A percentile compares a stretch with the other conserved stretches of the same genome.
Conservation (phyloP, 2,797 vertebrate species). For the Micrastur ruficollis region DNA sequence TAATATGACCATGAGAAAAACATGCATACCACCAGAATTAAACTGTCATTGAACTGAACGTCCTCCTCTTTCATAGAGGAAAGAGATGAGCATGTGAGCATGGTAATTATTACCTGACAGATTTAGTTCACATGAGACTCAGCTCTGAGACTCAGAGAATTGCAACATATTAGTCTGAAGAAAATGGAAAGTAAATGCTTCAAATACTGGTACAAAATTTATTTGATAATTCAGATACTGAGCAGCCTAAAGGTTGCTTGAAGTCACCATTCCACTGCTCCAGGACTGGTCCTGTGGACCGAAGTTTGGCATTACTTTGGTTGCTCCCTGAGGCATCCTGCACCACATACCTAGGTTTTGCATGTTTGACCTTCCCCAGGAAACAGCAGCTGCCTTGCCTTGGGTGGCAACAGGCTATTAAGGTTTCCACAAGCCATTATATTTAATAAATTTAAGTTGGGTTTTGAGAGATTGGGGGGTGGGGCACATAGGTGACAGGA, state of each 20-base stretch:
- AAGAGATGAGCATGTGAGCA: background rate
- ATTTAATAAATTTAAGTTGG: background rate
- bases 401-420: background rate
- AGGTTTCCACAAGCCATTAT: background rate
- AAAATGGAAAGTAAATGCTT: background rate
- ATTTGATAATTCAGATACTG: background rate
- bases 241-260: background rate
- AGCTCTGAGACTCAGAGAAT: background rate
- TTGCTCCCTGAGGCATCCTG: background rate
- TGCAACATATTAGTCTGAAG: background rate
- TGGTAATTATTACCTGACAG: background rate
- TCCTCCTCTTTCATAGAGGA: background rate
- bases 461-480: background rate
- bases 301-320: background rate
- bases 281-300: background rate
- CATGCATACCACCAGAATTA: background rate
- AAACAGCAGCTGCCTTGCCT: background rate
- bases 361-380: background rate
- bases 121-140: background rate
- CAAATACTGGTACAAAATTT: background rate
- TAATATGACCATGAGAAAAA: background rate
- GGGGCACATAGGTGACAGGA: rapidly evolving
- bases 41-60: background rate
- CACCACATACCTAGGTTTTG: background rate
- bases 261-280: background rate